A percentile compares a stretch with the other conserved stretches of the same genome.
These are phyloP conservation scores for Balaeniceps rex DNA, from an alignment of 2,113 vertebrate species.

Conservation along the genomic window DNA sequence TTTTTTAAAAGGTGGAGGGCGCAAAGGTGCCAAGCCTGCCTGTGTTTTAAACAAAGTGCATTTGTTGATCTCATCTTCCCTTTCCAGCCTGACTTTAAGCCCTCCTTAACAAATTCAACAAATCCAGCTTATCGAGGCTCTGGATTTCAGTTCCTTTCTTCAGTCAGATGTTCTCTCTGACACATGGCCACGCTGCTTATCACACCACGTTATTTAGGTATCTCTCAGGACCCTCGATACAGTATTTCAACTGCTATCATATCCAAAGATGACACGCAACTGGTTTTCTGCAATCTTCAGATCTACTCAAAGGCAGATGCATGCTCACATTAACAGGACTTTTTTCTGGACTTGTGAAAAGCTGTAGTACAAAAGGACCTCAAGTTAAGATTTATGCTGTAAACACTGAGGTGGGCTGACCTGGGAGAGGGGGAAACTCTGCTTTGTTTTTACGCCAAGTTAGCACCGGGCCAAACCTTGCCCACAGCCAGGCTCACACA, in stretches of 20 bases:
- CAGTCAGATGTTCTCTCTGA: neutral
- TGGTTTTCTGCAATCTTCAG: neutral
- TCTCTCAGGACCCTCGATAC: neutral
- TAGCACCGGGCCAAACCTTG: neutral
- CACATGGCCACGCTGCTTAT: neutral
- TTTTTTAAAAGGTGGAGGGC: neutral
- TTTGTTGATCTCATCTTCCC: neutral
- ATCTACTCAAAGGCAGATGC: neutral
- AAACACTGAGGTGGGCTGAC: neutral
- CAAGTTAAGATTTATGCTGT: neutral
- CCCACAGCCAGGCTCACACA: neutral
- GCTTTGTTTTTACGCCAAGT: neutral
- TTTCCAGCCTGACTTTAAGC: neutral
- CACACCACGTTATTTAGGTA: neutral
- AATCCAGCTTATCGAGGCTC: neutral
- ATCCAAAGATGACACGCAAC: neutral
- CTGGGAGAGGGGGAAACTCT: neutral
- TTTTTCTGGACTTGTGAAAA: neutral
- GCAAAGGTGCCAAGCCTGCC: neutral
- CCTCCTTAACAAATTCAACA: neutral
- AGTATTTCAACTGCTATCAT: neutral
- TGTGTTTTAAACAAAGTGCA: neutral
- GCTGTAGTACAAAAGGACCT: neutral
- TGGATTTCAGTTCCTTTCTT: neutral
- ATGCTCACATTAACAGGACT: neutral